Base-by-base conservation (phyloP, 1,140 invertebrate species). In the Laodelphax striatellus region DNA sequence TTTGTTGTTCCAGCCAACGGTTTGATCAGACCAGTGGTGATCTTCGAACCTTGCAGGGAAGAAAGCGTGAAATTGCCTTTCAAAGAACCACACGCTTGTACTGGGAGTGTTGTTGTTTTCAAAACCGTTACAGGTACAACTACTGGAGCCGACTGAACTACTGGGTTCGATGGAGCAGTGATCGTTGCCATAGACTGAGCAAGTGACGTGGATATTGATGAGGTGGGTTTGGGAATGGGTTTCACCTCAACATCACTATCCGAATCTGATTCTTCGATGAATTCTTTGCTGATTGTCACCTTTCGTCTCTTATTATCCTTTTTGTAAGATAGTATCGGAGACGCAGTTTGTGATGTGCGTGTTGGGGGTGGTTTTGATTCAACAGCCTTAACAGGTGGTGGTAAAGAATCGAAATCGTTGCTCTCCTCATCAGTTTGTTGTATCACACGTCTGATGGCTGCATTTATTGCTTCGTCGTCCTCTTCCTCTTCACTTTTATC, bases 401-500 rank as follows among this genome's bases (percentile, higher is more conserved):
- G 66, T 6, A 70, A 58, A 9, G 72, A 60, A 34, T 67, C 69
- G 59, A 70, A 70, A 58, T 70, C 70, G 59, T 70, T 72, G 50
- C 68, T 69, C 54, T 75, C 73, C 62, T 76, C 75, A 22, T 71
- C 72, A 61, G 66, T 66, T 55, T 70, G 72, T 53, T 68, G 69
- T 43, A 74, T 75, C 14, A 71, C 71, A 43, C 73, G 69, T 64
- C 79, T 73, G 42, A 78, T 77, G 11, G 74, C 68, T 16, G 74
- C 72, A 68, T 76, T 73, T 41, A 79, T 77, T 2, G 73, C 70
- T 62, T 81, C 79, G 66, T 81, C 79, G 31, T 80, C 79, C 42
- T 76, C 75, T 63, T 79, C 78, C 5, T 61, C 56, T 55, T 59
- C 57, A 38, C 34, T 38, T 13, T 38, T 38, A 13, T 52, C 34